Base-by-base conservation (phyloP, 2,888 invertebrate genomes). In the Rhingia rostrata region DNA sequence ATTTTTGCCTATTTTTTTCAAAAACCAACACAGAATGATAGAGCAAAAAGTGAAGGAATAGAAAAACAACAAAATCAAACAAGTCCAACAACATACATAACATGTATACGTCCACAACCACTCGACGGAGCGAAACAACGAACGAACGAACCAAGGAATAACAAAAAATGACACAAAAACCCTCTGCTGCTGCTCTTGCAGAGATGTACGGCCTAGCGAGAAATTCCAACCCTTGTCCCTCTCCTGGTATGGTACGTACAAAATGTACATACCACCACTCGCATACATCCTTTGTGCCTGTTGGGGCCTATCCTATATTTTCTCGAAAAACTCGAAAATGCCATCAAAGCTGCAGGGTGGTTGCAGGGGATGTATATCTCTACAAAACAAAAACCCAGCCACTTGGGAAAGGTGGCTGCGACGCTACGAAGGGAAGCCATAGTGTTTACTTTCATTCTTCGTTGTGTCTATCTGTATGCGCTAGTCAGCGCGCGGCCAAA, bases 301-400 rank as follows among this genome's bases (percentile, higher is more conserved):
- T 66, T 80, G 80, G 84, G 58, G 80, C 84, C 84, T 84, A 84
- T 84, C 75, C 74, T 66, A 70, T 74, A 56, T 70, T 70, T 84
- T 70, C 53, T 22, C 22, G n/a, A 61, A 51, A 54, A 56, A n/a
- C 22, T 51, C 54, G 7, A 74, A 73, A 79, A 83, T 79, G 64
- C 64, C 54, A 69, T 32, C 69, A 35, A 60, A 61, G 78, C 61
- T 83, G 82, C 70, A 82, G 70, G 82, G 77, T 72, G 30, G 61
- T 41, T 67, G 77, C 70, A 70, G 61, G 32, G 47, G 49, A 49
- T 47, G 41, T 39, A 12, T 4, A 54, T 49, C 22, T 4, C 6
- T 49, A 32, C 32, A 63, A 30, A 56, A 30, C 43, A 22, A 45
- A 37, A 45, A 41, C 64, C 5, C 12, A 12, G 43, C 9, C 35